phyloP scores from a whole-genome alignment of 2,113 vertebrate genomes.

The Ophthalmolycus amberensis region DNA sequence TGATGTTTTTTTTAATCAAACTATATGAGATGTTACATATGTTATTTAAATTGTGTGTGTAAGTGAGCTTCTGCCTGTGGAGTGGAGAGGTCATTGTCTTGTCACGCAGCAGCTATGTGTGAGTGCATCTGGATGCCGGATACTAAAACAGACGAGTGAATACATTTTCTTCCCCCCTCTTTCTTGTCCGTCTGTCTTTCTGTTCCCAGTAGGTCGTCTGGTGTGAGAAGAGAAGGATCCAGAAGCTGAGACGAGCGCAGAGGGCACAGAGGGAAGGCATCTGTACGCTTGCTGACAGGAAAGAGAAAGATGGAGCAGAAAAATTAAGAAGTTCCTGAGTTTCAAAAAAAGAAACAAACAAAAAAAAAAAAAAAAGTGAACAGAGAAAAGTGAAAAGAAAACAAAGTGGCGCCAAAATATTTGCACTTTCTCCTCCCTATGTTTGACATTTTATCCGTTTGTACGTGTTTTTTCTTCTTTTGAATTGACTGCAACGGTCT shows the following conservation, averaged over 20 bases:
- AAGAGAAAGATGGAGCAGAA: conserved; percentile 67
- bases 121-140: conserved; percentile 33
- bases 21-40: not conserved
- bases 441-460: conserved; percentile 77
- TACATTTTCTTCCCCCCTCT: not conserved
- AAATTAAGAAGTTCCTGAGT: conserved; percentile 66
- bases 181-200: conserved; percentile 25
- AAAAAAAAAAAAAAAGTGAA: conserved; percentile 9
- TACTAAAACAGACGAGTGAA: conserved; percentile 30
- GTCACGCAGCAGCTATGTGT: conserved; percentile 37
- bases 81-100: conserved; percentile 22
- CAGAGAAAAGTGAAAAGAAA: conserved; percentile 61
- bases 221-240: conserved; percentile 78
- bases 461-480: conserved; percentile 56
- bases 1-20: not conserved
- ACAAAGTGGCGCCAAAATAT: conserved; percentile 84
- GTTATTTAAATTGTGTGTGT: not conserved
- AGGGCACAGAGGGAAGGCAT: conserved; percentile 75
- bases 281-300: conserved; percentile 72
- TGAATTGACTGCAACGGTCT: conserved; percentile 61
- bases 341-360: conserved; percentile 3
- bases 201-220: conserved; percentile 83
- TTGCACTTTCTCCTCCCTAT: conserved; percentile 86
- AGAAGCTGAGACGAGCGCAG: conserved; percentile 77
- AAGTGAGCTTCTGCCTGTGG: conserved; percentile 3